Conservation (phyloP, 2,888 invertebrate species). For the Cataglyphis cursor region DNA sequence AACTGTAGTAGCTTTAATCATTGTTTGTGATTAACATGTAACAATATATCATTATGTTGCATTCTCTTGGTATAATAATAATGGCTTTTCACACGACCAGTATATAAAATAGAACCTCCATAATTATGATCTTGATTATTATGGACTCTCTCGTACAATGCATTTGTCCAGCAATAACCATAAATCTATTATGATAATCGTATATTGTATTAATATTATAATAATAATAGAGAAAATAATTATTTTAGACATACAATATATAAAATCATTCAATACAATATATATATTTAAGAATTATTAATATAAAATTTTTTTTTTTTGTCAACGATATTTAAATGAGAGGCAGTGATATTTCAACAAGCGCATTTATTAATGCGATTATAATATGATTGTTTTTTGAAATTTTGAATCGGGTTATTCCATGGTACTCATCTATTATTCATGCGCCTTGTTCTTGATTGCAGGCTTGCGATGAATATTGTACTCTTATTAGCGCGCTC, state of each 20-base stretch:
- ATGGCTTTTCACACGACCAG: not conserved
- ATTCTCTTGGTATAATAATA: constrained; percentile 27
- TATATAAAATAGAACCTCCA: not conserved
- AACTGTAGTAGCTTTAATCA: constrained; percentile 25
- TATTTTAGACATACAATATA: not conserved
- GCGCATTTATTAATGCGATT: constrained; percentile 10
- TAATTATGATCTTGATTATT: constrained; percentile 32
- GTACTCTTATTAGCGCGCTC: constrained; percentile 45
- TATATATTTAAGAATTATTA: not conserved
- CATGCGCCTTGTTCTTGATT: constrained; percentile 50
- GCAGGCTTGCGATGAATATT: constrained; percentile 51
- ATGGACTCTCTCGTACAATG: not conserved
- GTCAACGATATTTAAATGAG: not conserved
- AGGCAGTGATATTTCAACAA: not conserved
- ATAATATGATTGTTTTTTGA: constrained; percentile 41
- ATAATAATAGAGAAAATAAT: not conserved
- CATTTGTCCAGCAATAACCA: not conserved
- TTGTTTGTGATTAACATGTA: constrained; percentile 31
- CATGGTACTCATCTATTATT: constrained; percentile 42
- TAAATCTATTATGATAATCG: not conserved
- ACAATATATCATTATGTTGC: constrained; percentile 43
- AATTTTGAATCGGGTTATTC: constrained; percentile 32
- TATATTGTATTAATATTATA: not conserved
- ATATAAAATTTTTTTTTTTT: not conserved
- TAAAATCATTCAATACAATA: no score